A percentile compares a stretch with the other conserved stretches of the same genome.
Conservation (phyloP, 1,140 invertebrate species). For the Papilio dardanus region DNA sequence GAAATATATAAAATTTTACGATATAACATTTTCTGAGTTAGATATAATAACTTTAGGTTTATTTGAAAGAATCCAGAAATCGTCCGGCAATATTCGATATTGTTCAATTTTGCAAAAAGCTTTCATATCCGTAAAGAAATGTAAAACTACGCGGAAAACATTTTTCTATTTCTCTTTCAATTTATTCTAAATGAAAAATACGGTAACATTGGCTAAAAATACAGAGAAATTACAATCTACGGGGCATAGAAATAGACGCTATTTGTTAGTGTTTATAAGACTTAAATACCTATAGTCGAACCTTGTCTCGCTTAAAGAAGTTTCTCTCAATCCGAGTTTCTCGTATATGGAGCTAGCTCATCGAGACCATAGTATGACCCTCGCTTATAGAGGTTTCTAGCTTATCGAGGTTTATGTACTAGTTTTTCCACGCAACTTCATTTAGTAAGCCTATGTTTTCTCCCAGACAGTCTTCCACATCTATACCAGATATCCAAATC, state of each 20-base stretch:
- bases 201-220: neutral
- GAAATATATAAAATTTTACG: neutral
- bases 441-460: too few species aligned
- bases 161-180: neutral
- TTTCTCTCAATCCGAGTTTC: too few species aligned
- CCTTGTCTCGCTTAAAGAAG: too few species aligned
- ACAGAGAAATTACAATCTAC: neutral
- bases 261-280: neutral
- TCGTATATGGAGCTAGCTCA: too few species aligned
- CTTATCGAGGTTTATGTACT: too few species aligned
- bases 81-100: slow-evolving; percentile 11
- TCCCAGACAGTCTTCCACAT: too few species aligned
- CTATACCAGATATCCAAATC: too few species aligned
- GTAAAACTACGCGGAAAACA: slow-evolving; percentile 2
- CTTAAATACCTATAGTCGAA: neutral
- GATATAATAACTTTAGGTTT: neutral
- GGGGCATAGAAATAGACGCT: neutral
- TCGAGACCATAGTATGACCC: too few species aligned
- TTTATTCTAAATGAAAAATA: neutral
- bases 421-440: too few species aligned
- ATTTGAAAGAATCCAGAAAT: neutral
- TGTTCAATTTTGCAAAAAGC: slow-evolving; percentile 16
- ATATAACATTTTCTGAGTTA: neutral
- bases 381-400: too few species aligned
- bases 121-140: slow-evolving; percentile 1